Percentiles rank a stretch among this genome's conserved stretches.
phyloP scores from a whole-genome alignment of 2,113 vertebrate genomes.

The Oxyruncus cristatus region DNA sequence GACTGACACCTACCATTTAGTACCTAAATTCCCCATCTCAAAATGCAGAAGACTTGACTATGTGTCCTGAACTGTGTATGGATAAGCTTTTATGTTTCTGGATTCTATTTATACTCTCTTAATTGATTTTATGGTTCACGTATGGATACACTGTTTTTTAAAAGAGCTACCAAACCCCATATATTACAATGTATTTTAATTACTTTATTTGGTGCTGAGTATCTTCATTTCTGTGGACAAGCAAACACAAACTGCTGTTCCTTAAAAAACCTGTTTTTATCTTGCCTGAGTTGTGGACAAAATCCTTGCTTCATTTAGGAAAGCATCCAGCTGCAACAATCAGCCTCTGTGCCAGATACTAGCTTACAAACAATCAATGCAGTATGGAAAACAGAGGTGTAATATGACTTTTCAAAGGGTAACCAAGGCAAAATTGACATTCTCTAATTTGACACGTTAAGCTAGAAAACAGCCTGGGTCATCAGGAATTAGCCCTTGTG shows the following conservation, averaged over 20 bases:
- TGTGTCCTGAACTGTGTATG: background rate
- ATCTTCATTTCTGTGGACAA: background rate
- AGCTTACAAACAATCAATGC: background rate
- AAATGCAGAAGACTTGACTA: background rate
- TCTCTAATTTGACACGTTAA: background rate
- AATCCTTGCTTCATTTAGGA: background rate
- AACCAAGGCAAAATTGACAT: background rate
- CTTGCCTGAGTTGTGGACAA: background rate
- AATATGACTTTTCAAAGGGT: background rate
- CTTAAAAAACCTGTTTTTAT: background rate
- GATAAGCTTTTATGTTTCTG: background rate
- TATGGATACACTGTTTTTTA: background rate
- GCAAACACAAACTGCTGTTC: background rate
- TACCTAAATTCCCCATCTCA: background rate
- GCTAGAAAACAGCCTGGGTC: background rate
- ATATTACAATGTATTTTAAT: background rate
- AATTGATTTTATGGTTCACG: background rate
- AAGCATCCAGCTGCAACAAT: background rate
- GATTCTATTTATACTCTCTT: background rate
- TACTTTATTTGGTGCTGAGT: background rate
- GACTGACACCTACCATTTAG: background rate
- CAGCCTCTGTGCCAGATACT: background rate
- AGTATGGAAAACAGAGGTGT: background rate
- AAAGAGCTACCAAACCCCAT: background rate
- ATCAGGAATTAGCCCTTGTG: background rate